Evolutionary conservation across 2,888 invertebrate species (phyloP), one percentile per base, ranked within the genome.

Genomic region (Epinotia bilunana): DNA sequence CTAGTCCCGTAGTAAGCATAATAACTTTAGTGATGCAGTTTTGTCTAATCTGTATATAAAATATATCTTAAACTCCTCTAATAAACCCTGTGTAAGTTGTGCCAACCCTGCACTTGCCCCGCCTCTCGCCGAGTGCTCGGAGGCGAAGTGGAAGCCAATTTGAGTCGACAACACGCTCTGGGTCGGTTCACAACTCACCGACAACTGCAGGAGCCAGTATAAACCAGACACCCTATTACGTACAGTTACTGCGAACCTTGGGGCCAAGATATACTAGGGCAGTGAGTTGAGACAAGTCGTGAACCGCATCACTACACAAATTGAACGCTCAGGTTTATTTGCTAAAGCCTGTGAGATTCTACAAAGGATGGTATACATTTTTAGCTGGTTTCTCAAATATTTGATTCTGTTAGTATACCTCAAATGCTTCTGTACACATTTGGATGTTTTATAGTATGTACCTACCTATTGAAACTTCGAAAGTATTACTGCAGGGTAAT

Each of bases 91-190:
- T n/a, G 5, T 7, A n/a, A n/a, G n/a, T n/a, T 53, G 7, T 78
- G 81, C 2, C 86, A 90, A 71, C 92, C 92, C 91, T 91, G 81
- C 2, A 0, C 11, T 64, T 23, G 86, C 90, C 84, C 89, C 91
- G 91, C 92, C 91, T 87, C 90, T 89, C 88, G 85, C 86, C 83
- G 80, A 80, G 83, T 80, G 83, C 85, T 87, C 87, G 83, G 86
- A 87, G 89, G 89, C 90, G 87, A 88, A 87, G 87, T 89, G 86
- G 92, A 83, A 90, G 91, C 91, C 91, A 92, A 92, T 92, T 92
- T 92, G 88, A 84, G 82, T 82, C 83, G 86, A 85, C 82, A 73
- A 76, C 77, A 49, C 73, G 68, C 28, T 43, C 57, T 16, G 55
- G 20, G 63, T 20, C 20, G 46, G 46, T 43, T 53, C 53, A n/a